Conservation (phyloP, 2,113 vertebrate species). For the Apeltes quadracus region DNA sequence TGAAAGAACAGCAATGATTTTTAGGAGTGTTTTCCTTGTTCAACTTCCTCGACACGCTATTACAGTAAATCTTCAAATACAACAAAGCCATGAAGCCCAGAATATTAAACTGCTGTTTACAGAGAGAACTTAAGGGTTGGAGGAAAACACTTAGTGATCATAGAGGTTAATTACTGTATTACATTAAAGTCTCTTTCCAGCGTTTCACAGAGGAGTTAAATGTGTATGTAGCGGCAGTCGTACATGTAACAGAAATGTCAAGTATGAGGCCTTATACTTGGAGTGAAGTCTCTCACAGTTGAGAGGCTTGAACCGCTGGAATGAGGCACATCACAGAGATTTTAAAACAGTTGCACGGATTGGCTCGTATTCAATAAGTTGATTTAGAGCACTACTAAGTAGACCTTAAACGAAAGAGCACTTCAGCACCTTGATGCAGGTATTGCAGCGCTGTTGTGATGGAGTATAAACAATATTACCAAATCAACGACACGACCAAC, state of each 20-base stretch:
- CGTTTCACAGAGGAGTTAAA: conserved; percentile 20
- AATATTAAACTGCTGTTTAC: conserved; percentile 67
- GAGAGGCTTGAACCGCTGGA: background rate
- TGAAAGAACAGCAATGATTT: conserved; percentile 76
- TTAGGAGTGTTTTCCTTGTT: conserved; percentile 72
- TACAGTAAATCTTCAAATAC: conserved; percentile 71
- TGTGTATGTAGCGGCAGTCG: background rate
- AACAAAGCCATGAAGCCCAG: conserved; percentile 56
- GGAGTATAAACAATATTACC: too few relatives aligned
- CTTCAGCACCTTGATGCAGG: background rate
- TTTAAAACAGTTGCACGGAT: background rate
- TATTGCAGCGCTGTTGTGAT: background rate
- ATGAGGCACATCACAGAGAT: background rate
- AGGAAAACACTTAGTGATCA: conserved; percentile 52
- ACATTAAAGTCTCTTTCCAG: conserved; percentile 32
- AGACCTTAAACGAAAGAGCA: background rate
- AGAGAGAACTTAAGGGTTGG: conserved; percentile 41
- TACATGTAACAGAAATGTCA: background rate
- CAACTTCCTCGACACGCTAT: conserved; percentile 71
- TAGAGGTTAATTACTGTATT: conserved; percentile 42
- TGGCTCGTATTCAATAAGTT: background rate
- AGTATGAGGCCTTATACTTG: background rate
- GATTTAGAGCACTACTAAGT: background rate
- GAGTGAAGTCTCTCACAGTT: background rate
- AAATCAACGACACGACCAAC: background rate